Conservation (phyloP, 23 tunicate genomes). For the Trididemnum nubilum region DNA sequence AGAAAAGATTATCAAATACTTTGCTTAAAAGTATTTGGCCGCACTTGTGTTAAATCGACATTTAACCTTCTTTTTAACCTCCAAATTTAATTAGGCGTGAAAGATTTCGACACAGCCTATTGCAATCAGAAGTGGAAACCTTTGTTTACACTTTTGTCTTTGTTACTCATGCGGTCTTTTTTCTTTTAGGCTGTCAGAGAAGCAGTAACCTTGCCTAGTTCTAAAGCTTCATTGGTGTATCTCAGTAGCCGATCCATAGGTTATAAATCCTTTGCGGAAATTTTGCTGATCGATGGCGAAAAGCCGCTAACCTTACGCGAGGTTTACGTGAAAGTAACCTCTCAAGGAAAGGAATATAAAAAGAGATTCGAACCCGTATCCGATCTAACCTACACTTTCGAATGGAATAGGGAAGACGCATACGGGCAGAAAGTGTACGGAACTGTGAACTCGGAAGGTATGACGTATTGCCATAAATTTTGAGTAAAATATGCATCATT, state of each 20-base stretch:
- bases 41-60: too few relatives aligned
- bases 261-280: constrained; percentile 42
- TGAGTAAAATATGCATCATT: too few relatives aligned
- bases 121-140: neutral
- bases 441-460: constrained; percentile 68
- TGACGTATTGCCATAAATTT: too few relatives aligned
- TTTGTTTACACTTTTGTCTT: neutral
- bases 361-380: constrained; percentile 77
- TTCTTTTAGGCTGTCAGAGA: constrained; percentile 73
- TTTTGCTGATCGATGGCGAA: constrained; percentile 56
- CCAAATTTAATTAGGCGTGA: constrained; percentile 16
- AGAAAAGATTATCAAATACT: too few relatives aligned
- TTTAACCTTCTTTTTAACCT: too few relatives aligned
- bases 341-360: constrained; percentile 56
- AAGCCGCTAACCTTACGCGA: constrained; percentile 49
- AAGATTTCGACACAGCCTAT: neutral
- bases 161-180: neutral
- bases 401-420: constrained; percentile 71
- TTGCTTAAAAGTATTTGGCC: too few relatives aligned
- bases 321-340: constrained; percentile 39
- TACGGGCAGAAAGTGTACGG: constrained; percentile 86
- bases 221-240: constrained; percentile 74
- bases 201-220: constrained; percentile 56
- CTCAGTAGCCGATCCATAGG: constrained; percentile 78
- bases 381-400: constrained; percentile 60